Conservation (phyloP, 2,888 invertebrate species). For the Metallyticus violacea region DNA sequence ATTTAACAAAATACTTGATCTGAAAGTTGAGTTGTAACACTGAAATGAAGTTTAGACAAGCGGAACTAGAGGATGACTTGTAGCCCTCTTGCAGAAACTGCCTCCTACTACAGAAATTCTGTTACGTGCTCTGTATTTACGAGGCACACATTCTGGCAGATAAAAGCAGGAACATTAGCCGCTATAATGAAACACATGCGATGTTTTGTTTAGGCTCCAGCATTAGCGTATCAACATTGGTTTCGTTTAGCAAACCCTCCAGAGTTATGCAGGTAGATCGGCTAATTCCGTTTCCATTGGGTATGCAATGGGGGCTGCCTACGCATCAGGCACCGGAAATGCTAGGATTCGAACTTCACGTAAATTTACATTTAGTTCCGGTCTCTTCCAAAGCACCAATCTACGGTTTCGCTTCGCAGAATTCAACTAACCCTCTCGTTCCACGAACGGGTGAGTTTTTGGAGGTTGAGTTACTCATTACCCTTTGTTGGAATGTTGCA, state of each 20-base stretch:
- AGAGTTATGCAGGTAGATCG: neutral
- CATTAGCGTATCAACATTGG: neutral
- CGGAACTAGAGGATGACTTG: neutral
- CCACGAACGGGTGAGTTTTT: too few relatives aligned
- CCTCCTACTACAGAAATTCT: too few relatives aligned
- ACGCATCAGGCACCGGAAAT: too few relatives aligned
- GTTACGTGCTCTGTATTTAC: too few relatives aligned
- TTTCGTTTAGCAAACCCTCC: neutral
- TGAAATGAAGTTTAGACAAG: neutral
- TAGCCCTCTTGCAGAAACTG: neutral
- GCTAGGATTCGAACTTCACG: neutral
- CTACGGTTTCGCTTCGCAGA: neutral
- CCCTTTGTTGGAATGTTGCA: too few relatives aligned
- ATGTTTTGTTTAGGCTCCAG: neutral
- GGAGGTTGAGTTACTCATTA: neutral
- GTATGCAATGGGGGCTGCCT: too few relatives aligned
- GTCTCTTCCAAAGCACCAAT: neutral
- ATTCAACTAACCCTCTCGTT: neutral
- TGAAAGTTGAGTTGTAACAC: neutral
- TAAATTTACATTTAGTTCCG: neutral
- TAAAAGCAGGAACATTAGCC: too few relatives aligned
- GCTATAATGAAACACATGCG: too few relatives aligned
- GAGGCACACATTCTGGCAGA: neutral
- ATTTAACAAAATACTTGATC: neutral
- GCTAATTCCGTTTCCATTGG: neutral